phyloP scores from a whole-genome alignment of 2,113 vertebrate genomes.

The Hyperoodon ampullatus region DNA sequence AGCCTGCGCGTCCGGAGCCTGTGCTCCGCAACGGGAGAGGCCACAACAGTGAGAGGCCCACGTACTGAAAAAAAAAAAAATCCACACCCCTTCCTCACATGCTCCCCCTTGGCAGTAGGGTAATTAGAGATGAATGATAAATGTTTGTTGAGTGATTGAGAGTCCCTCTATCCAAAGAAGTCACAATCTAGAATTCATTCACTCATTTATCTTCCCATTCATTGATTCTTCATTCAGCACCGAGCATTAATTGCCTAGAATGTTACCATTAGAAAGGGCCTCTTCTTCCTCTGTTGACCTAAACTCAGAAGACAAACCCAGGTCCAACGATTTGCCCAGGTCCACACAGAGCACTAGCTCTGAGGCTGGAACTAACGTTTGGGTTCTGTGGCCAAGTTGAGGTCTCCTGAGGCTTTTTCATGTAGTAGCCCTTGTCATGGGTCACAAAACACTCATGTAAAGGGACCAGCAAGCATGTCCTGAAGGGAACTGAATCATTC shows the following conservation, averaged over 20 bases:
- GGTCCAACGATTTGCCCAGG: too few species aligned
- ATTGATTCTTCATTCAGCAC: background rate
- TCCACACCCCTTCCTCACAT: background rate
- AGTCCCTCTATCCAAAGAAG: background rate
- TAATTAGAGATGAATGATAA: background rate
- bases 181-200: background rate
- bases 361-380: background rate
- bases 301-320: background rate
- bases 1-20: too few species aligned
- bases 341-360: background rate
- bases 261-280: background rate
- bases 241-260: background rate
- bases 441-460: background rate
- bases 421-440: background rate
- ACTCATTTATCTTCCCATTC: background rate
- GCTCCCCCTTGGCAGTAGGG: background rate
- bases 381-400: too few species aligned
- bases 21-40: too few species aligned
- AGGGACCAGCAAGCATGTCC: too few species aligned
- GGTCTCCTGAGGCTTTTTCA: background rate
- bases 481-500: background rate
- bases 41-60: too few species aligned
- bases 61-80: accelerated
- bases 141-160: background rate
- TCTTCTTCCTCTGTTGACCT: background rate